Evolutionary conservation across 2,113 vertebrate species (phyloP).

Genomic region (Macquaria australasica): DNA sequence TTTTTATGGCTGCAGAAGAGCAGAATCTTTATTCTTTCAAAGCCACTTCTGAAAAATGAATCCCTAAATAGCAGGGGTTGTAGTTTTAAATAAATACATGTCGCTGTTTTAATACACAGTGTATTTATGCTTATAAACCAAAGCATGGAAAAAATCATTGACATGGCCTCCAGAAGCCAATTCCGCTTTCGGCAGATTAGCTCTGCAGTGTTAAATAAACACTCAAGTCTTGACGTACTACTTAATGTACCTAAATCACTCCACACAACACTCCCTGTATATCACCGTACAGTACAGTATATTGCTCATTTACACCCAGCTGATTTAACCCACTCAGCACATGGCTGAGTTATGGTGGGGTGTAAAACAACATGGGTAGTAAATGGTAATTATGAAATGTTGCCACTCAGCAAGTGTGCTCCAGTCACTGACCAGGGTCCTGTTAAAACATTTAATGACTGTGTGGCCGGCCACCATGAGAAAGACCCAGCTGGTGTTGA

Average conservation of each 20-base stretch:
- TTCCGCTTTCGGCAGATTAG: slow-evolving; percentile 29
- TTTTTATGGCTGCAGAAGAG: background rate
- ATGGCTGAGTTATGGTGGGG: slow-evolving; percentile 57
- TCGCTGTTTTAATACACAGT: background rate
- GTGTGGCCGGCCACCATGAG: background rate
- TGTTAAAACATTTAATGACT: slow-evolving; percentile 64
- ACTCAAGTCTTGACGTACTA: slow-evolving; percentile 32
- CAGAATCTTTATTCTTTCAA: background rate
- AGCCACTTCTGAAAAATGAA: background rate
- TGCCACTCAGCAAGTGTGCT: slow-evolving; percentile 68
- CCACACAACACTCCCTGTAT: slow-evolving; percentile 22
- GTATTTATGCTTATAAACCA: slow-evolving; percentile 3
- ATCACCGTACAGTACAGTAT: slow-evolving; percentile 31
- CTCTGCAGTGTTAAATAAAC: slow-evolving; percentile 44
- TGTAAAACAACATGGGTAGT: slow-evolving; percentile 64
- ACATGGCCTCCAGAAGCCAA: slow-evolving; percentile 19
- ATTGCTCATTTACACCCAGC: slow-evolving; percentile 51
- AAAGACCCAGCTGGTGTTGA: background rate
- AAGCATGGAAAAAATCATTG: background rate
- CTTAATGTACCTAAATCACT: slow-evolving; percentile 57
- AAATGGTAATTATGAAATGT: slow-evolving; percentile 72
- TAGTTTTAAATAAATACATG: slow-evolving; percentile 10
- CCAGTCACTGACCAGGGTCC: slow-evolving; percentile 56
- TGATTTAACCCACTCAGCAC: slow-evolving; percentile 64
- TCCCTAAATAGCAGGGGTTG: background rate